Evolutionary conservation across 2,113 vertebrate species (phyloP).

Genomic region (Stictonetta naevosa): DNA sequence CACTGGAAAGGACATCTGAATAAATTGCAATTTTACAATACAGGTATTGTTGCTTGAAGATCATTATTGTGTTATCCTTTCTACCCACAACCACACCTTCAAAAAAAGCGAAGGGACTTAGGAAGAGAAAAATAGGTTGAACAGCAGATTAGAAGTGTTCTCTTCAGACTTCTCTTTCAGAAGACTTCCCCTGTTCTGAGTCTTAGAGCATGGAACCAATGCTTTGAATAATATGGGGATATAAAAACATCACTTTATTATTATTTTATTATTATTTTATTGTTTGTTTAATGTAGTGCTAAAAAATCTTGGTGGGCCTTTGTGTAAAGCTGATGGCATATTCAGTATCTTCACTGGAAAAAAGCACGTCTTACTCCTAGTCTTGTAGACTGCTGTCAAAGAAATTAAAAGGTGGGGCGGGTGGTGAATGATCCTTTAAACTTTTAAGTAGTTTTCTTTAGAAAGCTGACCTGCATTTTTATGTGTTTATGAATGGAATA

Average conservation of each 20-base stretch:
- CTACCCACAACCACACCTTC: neutral
- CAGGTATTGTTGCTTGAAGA: constrained; percentile 47
- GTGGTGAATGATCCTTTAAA: neutral
- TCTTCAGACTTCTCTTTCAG: neutral
- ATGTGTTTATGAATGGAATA: neutral
- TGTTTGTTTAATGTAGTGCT: constrained; percentile 13
- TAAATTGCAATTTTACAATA: constrained; percentile 53
- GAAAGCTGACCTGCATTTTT: neutral
- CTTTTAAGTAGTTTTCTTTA: neutral
- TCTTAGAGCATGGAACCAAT: neutral
- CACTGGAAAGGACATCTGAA: constrained; percentile 44
- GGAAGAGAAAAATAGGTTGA: neutral
- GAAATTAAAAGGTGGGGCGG: neutral
- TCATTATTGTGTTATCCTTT: constrained; percentile 24
- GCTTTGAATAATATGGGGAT: neutral
- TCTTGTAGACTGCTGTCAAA: neutral
- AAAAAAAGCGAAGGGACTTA: neutral
- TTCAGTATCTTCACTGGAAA: neutral
- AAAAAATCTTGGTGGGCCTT: neutral
- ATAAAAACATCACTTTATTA: neutral
- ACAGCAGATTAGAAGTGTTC: neutral
- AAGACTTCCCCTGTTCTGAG: neutral
- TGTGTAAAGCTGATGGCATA: neutral
- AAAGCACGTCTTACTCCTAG: neutral
- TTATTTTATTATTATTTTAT: neutral